Evolutionary conservation across 2,888 invertebrate species (phyloP).

Genomic region (Ochropleura leucogaster): DNA sequence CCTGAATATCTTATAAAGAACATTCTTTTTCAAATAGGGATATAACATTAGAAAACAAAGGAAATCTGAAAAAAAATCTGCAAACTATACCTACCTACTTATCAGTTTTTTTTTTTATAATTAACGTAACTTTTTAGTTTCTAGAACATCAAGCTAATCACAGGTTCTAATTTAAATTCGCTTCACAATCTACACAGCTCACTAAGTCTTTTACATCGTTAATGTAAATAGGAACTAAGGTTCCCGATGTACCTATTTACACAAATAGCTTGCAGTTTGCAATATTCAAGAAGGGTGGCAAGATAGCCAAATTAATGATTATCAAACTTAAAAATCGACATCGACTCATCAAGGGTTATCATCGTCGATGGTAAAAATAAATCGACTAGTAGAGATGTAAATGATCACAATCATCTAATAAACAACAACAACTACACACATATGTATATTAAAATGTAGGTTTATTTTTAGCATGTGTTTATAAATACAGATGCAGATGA

Average conservation of each 20-base stretch:
- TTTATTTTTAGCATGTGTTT: background rate
- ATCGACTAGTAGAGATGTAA: no score
- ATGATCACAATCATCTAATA: background rate
- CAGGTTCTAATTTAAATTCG: background rate
- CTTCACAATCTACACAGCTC: background rate
- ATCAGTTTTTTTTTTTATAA: background rate
- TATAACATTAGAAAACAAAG: background rate
- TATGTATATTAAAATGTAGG: background rate
- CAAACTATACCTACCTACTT: background rate
- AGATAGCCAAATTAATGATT: constrained; percentile 9
- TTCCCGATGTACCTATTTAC: background rate
- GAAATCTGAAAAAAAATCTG: background rate
- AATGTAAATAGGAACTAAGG: constrained; percentile 5
- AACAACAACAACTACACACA: background rate
- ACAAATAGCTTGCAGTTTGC: constrained; percentile 24
- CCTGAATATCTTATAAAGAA: background rate
- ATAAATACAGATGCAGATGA: background rate
- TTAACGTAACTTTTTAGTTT: background rate
- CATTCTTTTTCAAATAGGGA: no score
- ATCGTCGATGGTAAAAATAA: background rate
- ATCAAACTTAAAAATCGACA: constrained; percentile 16
- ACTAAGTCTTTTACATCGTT: background rate
- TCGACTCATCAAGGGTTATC: no score
- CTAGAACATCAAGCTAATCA: background rate
- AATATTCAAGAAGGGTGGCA: constrained; percentile 2